Evolutionary conservation across 92 coral and sea anemone species (phyloP), one percentile per base, ranked within the genome.

Genomic region (Phenganax stokvisi): DNA sequence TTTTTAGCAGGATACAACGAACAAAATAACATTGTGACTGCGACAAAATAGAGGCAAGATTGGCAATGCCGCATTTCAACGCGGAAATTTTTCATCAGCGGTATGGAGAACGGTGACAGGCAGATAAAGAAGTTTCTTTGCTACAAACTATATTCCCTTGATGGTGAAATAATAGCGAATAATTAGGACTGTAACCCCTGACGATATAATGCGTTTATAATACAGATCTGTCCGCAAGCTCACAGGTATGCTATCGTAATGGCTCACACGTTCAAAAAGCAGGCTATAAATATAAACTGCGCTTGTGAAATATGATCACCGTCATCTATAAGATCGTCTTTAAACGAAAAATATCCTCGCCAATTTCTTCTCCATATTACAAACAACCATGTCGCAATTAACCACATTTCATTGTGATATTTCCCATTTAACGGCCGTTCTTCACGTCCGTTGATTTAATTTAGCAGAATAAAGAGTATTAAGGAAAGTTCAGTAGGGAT

Each of bases 121-220:
- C 37, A 68, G 52, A 68, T 68, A 12, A 68, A 68, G 74, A 79
- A 13, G 7, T 30, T n/a, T 62, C 52, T 51, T 78, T 78, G 57
- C 51, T 51, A 64, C 51, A 47, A 77, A 77, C 51, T 0, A 77
- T 37, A 47, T 65, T 51, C 63, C 51, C 72, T 79, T 79, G 83
- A 79, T 79, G 65, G 83, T 79, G 17, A 63, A 79, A 79, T 79
- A 79, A 79, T 79, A 73, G 83, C 83, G 69, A 79, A 79, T 79
- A 79, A 79, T 79, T 79, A 79, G 69, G 73, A 79, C 53, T 47
- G 74, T 51, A 79, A 79, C 83, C 83, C 83, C 83, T 64, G 54
- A 79, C 54, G 83, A 79, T 79, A 79, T 79, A 79, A 79, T 79
- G 83, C 83, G 83, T 79, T 79, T 79, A 79, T 79, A 79, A 79